These are phyloP conservation scores for Drosophila suboccidentalis DNA, from an alignment of 2,888 invertebrate genomes.

Conservation along the genomic window DNA sequence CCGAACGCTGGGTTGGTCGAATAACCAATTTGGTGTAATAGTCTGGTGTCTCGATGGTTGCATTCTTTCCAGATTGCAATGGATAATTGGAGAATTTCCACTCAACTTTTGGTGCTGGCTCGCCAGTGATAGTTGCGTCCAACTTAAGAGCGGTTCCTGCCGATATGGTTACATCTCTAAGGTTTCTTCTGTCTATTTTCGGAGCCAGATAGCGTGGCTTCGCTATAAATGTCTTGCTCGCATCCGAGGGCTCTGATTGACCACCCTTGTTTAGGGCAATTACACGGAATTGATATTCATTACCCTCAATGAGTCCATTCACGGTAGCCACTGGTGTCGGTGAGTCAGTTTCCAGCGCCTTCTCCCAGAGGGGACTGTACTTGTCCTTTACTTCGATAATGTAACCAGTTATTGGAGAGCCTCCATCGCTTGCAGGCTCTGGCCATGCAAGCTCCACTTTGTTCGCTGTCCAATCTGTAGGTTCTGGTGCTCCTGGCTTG, in stretches of 20 bases:
- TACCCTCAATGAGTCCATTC: constrained; percentile 97
- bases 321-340: constrained; percentile 92
- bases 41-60: constrained; percentile 93
- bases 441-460: constrained; percentile 97
- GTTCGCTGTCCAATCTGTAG: constrained; percentile 96
- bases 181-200: constrained; percentile 96
- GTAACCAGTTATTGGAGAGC: constrained; percentile 97
- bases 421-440: constrained; percentile 95
- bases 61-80: constrained; percentile 89
- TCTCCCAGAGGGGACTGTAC: constrained; percentile 97
- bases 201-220: constrained; percentile 96
- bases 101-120: constrained; percentile 96
- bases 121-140: constrained; percentile 96
- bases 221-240: constrained; percentile 93
- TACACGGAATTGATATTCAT: constrained; percentile 98
- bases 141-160: constrained; percentile 97
- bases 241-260: constrained; percentile 95
- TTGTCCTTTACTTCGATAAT: constrained; percentile 97
- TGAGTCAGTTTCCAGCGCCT: constrained; percentile 93
- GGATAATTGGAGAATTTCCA: constrained; percentile 96
- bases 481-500: constrained; percentile 95
- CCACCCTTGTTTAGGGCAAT: constrained; percentile 98
- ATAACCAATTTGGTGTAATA: constrained; percentile 95
- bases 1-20: constrained; percentile 92
- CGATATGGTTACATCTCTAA: constrained; percentile 95